phyloP scores from a whole-genome alignment of 1,140 invertebrate genomes.

The Parasteatoda tepidariorum region DNA sequence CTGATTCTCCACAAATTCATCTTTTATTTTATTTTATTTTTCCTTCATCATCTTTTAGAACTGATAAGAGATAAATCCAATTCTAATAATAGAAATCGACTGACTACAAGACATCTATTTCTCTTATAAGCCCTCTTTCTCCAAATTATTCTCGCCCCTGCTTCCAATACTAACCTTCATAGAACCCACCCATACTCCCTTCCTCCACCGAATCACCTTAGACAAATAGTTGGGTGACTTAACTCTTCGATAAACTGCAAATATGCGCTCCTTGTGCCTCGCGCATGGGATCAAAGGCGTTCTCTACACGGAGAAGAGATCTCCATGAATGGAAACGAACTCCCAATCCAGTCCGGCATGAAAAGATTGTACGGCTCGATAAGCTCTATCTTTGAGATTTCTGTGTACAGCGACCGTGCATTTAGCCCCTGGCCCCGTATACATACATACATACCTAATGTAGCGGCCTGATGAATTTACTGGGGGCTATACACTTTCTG shows the following conservation, averaged over 20 bases:
- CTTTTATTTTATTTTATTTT: too few species aligned
- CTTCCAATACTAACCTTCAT: neutral
- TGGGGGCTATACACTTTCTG: neutral
- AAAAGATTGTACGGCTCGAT: slow-evolving; percentile 43
- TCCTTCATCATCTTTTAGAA: too few species aligned
- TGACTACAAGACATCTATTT: neutral
- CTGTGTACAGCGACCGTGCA: slow-evolving; percentile 19
- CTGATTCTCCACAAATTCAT: too few species aligned
- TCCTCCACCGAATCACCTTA: neutral
- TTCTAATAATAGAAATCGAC: too few species aligned
- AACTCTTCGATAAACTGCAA: slow-evolving; percentile 46
- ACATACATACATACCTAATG: slow-evolving; percentile 49
- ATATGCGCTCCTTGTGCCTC: neutral
- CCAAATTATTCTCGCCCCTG: neutral
- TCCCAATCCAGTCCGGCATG: slow-evolving; percentile 28
- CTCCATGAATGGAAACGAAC: slow-evolving; percentile 38
- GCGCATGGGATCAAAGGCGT: slow-evolving; percentile 31
- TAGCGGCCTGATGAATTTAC: slow-evolving; percentile 32
- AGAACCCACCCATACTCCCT: neutral
- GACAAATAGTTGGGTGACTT: slow-evolving; percentile 30
- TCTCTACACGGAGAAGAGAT: neutral
- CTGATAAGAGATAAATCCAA: too few species aligned
- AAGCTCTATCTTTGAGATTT: slow-evolving; percentile 27
- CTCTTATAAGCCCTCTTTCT: neutral
- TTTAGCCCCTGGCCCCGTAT: slow-evolving; percentile 39